Conservation (phyloP, 2,113 vertebrate species). For the Promerops cafer region DNA sequence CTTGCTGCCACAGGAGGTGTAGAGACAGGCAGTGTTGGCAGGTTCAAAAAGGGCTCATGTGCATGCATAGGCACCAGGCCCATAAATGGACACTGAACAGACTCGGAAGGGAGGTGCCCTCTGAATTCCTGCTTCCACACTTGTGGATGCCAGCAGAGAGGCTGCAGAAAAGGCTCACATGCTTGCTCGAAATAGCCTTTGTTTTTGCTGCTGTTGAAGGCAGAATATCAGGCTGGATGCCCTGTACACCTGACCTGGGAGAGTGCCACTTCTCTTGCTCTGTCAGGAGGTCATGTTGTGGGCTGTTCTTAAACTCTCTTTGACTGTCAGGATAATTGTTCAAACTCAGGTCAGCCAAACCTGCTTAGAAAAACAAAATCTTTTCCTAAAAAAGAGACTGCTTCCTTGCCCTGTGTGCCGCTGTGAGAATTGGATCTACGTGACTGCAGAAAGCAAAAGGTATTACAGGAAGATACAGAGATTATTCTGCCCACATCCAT, state of each 20-base stretch:
- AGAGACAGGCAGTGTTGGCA: neutral
- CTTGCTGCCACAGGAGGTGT: neutral
- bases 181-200: neutral
- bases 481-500: neutral
- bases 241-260: neutral
- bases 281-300: neutral
- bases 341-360: neutral
- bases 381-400: neutral
- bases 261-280: neutral
- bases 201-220: neutral
- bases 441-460: neutral
- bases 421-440: neutral
- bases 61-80: neutral
- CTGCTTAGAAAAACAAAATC: neutral
- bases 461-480: neutral
- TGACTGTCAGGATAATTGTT: neutral
- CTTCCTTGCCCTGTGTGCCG: neutral
- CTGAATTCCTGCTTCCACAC: neutral
- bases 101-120: constrained; percentile 6
- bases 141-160: constrained; percentile 30
- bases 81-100: constrained; percentile 23
- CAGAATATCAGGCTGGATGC: neutral
- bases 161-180: neutral
- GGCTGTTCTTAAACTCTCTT: neutral
- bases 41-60: neutral